Conservation (phyloP, 2,888 invertebrate genomes). For the Ophraella communa region DNA sequence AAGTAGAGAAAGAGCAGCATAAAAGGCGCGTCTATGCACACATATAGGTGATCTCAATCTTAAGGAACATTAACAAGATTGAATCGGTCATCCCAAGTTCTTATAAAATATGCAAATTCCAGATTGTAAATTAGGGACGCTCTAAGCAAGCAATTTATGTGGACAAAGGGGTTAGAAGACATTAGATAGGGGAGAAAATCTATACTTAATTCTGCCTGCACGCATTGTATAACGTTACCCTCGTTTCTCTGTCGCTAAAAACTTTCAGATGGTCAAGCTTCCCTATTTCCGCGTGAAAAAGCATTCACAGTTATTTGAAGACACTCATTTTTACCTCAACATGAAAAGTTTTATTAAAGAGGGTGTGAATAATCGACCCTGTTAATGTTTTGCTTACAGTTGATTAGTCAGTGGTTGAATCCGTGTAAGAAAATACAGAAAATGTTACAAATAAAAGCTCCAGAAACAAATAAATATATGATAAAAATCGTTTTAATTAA, state of each 20-base stretch:
- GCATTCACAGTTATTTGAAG: slow-evolving; percentile 17
- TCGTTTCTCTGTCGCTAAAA: slow-evolving; percentile 40
- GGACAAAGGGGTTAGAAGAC: slow-evolving; percentile 55
- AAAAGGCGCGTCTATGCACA: not conserved
- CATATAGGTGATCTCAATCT: slow-evolving; percentile 21
- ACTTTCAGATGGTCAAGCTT: slow-evolving; percentile 39
- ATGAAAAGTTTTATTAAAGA: not conserved
- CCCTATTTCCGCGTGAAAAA: slow-evolving; percentile 32
- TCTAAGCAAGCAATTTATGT: slow-evolving; percentile 56
- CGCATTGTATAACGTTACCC: slow-evolving; percentile 45
- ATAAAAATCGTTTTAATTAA: too few relatives aligned
- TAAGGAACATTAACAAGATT: slow-evolving; percentile 33
- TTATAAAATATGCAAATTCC: slow-evolving; percentile 43
- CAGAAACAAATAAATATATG: too few relatives aligned
- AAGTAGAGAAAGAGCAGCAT: too few relatives aligned
- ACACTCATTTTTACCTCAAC: slow-evolving; percentile 4
- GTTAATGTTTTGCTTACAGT: not conserved
- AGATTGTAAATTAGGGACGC: slow-evolving; percentile 48
- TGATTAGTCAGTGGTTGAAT: not conserved
- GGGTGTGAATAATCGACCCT: not conserved
- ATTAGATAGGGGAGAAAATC: slow-evolving; percentile 55
- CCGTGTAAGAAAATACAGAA: not conserved
- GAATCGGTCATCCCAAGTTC: slow-evolving; percentile 37
- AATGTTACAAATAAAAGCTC: too few relatives aligned
- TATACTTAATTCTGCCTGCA: slow-evolving; percentile 53